Base-by-base conservation (phyloP, 2,888 invertebrate genomes). In the Cantharis nigra region DNA sequence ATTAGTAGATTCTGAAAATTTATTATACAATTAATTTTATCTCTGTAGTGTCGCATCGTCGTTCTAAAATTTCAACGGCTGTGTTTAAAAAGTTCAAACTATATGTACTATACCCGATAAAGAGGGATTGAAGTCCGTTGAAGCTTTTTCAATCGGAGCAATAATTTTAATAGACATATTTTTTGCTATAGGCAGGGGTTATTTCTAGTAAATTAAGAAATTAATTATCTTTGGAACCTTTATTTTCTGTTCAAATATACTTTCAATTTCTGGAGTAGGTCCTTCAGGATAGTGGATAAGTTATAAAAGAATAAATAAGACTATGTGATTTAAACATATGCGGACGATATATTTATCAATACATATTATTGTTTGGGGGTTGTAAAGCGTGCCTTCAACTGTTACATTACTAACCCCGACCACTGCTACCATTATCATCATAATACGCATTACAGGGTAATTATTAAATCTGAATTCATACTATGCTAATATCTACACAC, bases 391-490 rank as follows among this genome's bases (percentile, higher is more conserved):
- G 81, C 80, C 80, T 74, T 69, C 77, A 77, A 77, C 79, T 74
- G 75, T 77, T 79, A 79, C 79, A 80, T 65, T 77, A 77, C 75
- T 74, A 72, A 73, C 75, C 80, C 77, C 78, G 79, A 76, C 78
- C 80, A 76, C 77, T 67, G 20, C n/a, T 69, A 79, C 79, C 78
- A 87, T 86, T 87, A 86, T 83, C 86, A 86, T 87, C 82, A 87
- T 86, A 87, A 87, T 85, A 81, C 82, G 84, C 81, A 87, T 87
- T 87, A 87, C 86, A 85, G 85, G 85, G 85, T 87, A 87, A 87
- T 87, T 87, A 87, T 86, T 85, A 85, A 87, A 87, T 86, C 85
- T 83, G 83, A 82, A 85, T 85, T 85, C 83, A 83, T 80, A 80
- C 80, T 83, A 83, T 85, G 85, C 84, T 85, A 85, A 85, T 85